These are phyloP conservation scores for Alcis repandata DNA, from an alignment of 2,888 invertebrate species.

Conservation along the genomic window DNA sequence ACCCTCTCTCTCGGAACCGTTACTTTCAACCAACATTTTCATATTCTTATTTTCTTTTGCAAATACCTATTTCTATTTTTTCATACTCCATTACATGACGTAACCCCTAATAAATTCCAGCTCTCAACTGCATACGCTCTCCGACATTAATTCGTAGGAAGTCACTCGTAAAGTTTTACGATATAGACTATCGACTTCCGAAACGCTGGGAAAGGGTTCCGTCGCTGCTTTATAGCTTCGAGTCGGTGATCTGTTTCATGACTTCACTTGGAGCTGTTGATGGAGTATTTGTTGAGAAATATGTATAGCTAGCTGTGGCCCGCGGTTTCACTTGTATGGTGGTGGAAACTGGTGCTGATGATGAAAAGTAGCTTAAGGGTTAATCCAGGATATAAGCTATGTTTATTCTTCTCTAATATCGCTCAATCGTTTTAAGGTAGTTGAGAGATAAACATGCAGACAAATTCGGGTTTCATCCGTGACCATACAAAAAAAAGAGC, in stretches of 20 bases:
- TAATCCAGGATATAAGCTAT: too few species aligned
- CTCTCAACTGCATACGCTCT: conserved; percentile 44
- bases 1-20: too few species aligned
- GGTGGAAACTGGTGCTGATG: too few species aligned
- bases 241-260: conserved; percentile 27
- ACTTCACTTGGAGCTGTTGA: conserved; percentile 7
- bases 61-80: background rate
- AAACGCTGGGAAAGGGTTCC: conserved; percentile 71
- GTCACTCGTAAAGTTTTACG: conserved; percentile 83
- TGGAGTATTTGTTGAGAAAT: conserved; percentile 20
- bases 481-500: too few species aligned
- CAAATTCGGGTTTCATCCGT: too few species aligned
- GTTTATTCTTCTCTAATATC: too few species aligned
- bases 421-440: too few species aligned
- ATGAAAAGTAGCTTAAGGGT: too few species aligned
- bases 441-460: too few species aligned
- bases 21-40: too few species aligned
- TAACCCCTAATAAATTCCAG: conserved; percentile 54
- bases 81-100: conserved; percentile 26
- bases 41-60: background rate
- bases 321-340: too few species aligned
- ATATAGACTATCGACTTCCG: conserved; percentile 78
- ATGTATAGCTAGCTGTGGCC: background rate
- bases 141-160: conserved; percentile 78
- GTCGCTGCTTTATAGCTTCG: conserved; percentile 45